Base-by-base conservation (phyloP, 2,888 invertebrate species). In the Apamea monoglypha region DNA sequence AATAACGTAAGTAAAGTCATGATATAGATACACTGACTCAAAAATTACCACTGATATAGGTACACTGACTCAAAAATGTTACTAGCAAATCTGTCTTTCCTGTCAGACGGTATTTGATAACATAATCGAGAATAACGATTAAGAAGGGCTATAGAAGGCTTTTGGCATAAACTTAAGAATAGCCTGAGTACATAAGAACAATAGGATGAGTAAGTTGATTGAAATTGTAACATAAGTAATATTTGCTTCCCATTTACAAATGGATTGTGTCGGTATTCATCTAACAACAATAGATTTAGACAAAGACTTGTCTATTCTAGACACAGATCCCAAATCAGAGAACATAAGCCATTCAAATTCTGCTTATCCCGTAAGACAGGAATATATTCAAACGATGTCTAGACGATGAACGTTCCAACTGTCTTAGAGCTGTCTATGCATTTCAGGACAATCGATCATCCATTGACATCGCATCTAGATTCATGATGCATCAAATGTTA, bases 331-430 rank as follows among this genome's bases (percentile, higher is more conserved):
- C 0, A 68, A 83, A 61, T 68, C 61, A 61, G 75, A 76, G 14
- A 36, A 36, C 50, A 6, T 29, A 36, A 68, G 25, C 29, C 32
- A 36, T 69, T 83, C 21, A 25, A 76, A 25, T 63, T 47, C 63
- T 76, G 78, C 56, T 77, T 56, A 83, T 69, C 29, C 36, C 29
- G 16, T 40, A 83, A 69, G 16, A 69, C 80, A 56, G n/a, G 8
- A 63, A 81, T 70, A 47, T 74, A 85, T 80, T 81, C 74, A 71
- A 71, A 75, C 59, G 68, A 85, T 59, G 85, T 83, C 83, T 85
- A 85, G 86, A 85, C 83, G 25, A 64, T 85, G 29, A 83, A 81
- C 67, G 67, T 59, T 85, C 71, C 76, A 81, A 64, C 64, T 81
- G 64, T 73, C 68, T 69, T 25, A 25, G 29, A 59, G 36, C 61